Conservation (phyloP, 2,888 invertebrate species). For the Trichogramma dendrolimi region DNA sequence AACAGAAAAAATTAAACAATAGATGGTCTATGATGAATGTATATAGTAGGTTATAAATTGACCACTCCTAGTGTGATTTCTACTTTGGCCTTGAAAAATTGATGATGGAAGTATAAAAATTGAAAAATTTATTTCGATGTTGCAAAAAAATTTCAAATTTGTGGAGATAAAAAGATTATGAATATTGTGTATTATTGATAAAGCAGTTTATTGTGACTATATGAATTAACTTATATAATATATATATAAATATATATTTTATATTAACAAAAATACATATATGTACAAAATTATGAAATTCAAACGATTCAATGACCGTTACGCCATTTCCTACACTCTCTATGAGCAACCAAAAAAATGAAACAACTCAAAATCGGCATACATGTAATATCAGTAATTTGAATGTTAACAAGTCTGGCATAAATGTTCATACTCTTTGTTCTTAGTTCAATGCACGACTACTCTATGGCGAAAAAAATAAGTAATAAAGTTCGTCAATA, state of each 20-base stretch:
- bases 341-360: slow-evolving; percentile 33
- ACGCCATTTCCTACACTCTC: slow-evolving; percentile 37
- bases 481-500: slow-evolving; percentile 41
- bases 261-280: slow-evolving; percentile 35
- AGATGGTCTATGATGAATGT: slow-evolving; percentile 13
- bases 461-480: slow-evolving; percentile 32
- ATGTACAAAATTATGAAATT: too few relatives aligned
- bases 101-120: slow-evolving; percentile 36
- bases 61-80: slow-evolving; percentile 49
- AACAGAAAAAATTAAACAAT: slow-evolving; percentile 12
- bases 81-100: slow-evolving; percentile 51
- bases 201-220: slow-evolving; percentile 39
- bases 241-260: slow-evolving; percentile 43
- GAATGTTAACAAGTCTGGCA: slow-evolving; percentile 39
- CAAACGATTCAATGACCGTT: slow-evolving; percentile 34
- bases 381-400: not conserved
- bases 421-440: slow-evolving; percentile 38
- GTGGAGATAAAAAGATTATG: slow-evolving; percentile 28
- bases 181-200: slow-evolving; percentile 43
- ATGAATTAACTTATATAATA: slow-evolving; percentile 32
- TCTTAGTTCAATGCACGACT: slow-evolving; percentile 40
- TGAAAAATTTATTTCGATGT: slow-evolving; percentile 29
- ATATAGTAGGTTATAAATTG: slow-evolving; percentile 37
- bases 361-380: too few relatives aligned
- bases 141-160: slow-evolving; percentile 29